Evolutionary conservation across 2,113 vertebrate genomes (phyloP).

Genomic region (Microcebus tavaratra): DNA sequence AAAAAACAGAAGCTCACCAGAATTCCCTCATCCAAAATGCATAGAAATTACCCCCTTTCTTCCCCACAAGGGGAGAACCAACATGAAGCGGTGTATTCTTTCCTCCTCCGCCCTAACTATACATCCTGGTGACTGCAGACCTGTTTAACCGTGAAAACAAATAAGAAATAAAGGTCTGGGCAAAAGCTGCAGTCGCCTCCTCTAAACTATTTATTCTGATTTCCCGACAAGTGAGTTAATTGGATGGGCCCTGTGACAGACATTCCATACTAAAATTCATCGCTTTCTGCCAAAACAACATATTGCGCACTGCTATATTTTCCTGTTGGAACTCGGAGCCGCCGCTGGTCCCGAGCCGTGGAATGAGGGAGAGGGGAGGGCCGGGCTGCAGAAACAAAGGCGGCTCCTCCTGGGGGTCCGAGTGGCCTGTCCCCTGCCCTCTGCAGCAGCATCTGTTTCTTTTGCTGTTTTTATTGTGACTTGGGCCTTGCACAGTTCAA

Average conservation of each 20-base stretch:
- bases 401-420: accelerated
- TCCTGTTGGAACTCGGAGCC: constrained; percentile 6
- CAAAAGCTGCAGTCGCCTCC: not conserved
- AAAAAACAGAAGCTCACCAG: not conserved
- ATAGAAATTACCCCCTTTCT: not conserved
- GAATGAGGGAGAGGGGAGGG: not conserved
- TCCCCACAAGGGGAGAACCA: not conserved
- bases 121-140: not conserved
- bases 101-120: not conserved
- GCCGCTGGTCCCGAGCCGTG: not conserved
- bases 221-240: constrained; percentile 71
- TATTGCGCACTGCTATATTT: constrained; percentile 50
- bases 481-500: not conserved
- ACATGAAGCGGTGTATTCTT: not conserved
- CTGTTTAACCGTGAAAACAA: not conserved
- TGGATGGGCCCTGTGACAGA: constrained; percentile 62
- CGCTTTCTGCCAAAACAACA: constrained; percentile 69
- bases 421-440: not conserved
- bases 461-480: not conserved
- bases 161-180: constrained; percentile 30
- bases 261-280: constrained; percentile 46
- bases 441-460: not conserved
- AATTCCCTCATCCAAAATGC: not conserved
- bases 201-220: constrained; percentile 63
- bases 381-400: not conserved